Conservation (phyloP, 1,140 invertebrate genomes). For the Thaumetopoea pityocampa region DNA sequence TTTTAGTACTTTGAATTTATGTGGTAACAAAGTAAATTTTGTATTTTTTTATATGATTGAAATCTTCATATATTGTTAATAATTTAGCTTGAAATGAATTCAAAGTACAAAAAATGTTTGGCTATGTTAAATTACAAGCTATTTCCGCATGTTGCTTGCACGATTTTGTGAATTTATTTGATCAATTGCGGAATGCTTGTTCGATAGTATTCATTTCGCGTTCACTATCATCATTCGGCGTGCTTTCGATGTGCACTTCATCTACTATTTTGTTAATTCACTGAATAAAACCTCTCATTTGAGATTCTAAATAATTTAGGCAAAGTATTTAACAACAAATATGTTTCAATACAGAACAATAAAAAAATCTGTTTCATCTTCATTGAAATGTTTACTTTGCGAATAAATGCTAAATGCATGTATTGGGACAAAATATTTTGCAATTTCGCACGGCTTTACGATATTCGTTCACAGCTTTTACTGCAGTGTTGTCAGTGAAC, state of each 20-base stretch:
- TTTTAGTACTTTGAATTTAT: too few species aligned
- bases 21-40: too few species aligned
- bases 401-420: conserved; percentile 66
- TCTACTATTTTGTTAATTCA: conserved; percentile 41
- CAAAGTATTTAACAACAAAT: not conserved
- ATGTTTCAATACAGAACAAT: conserved; percentile 23
- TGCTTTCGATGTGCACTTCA: conserved; percentile 68
- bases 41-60: too few species aligned
- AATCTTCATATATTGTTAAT: too few species aligned
- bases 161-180: conserved; percentile 55
- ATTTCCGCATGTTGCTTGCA: conserved; percentile 57
- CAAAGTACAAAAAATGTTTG: too few species aligned
- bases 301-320: not conserved
- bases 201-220: conserved; percentile 45
- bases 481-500: conserved; percentile 70
- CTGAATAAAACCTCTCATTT: conserved; percentile 4
- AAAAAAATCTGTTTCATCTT: conserved; percentile 37
- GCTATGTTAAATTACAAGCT: conserved; percentile 2
- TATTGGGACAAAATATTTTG: conserved; percentile 60
- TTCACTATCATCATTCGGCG: conserved; percentile 42
- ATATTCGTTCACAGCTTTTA: conserved; percentile 70
- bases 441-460: conserved; percentile 72
- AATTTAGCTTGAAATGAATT: too few species aligned
- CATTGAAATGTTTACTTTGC: conserved; percentile 63
- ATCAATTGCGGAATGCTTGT: conserved; percentile 58